Base-by-base conservation (phyloP, 2,797 vertebrate genomes). In the Malurus splendens region DNA sequence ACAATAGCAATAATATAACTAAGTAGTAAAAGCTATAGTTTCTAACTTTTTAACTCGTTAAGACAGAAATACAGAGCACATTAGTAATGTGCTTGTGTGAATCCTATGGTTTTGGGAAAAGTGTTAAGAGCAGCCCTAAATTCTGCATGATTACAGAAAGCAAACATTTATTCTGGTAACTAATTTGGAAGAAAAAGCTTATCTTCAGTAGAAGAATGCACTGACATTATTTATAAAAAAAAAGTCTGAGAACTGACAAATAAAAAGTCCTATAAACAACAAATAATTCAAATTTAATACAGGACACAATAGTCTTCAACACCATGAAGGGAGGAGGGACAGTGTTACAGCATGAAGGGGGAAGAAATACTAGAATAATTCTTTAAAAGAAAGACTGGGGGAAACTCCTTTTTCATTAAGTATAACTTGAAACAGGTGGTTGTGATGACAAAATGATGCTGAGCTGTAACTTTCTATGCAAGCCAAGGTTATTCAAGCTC, bases 401-500 rank as follows among this genome's bases (percentile, higher is more conserved):
- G 18, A 55, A 24, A 42, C 17, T 28, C 25, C 14, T 66, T 57
- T 82, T 55, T 54, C 23, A 57, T 20, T 25, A 55, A 59, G 18
- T 24, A 2, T 8, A 71, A 59, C 30, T 32, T 73, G 52, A 82
- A 93, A 45, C 13, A 76, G n/a, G 25, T 4, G 19, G 7, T 9
- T 84, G 60, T 36, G 50, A 62, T 57, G 28, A 62, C 10, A 2
- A 65, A 7, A 54, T 6, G 15, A 57, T 59, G 72, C 71, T 83
- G 36, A 86, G 71, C 59, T 86, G 2, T 41, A 72, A 20, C 12
- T 28, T 55, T 32, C 60, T 60, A 30, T 1, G 1, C 38, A 76
- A 86, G n/a, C 15, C 55, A 79, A 59, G 45, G 50, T 72, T 75
- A 78, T 60, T 86, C 45, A 52, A 62, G 38, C 36, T 76, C 72